These are phyloP conservation scores for Taurulus bubalis DNA, from an alignment of 2,113 vertebrate species.

Conservation along the genomic window DNA sequence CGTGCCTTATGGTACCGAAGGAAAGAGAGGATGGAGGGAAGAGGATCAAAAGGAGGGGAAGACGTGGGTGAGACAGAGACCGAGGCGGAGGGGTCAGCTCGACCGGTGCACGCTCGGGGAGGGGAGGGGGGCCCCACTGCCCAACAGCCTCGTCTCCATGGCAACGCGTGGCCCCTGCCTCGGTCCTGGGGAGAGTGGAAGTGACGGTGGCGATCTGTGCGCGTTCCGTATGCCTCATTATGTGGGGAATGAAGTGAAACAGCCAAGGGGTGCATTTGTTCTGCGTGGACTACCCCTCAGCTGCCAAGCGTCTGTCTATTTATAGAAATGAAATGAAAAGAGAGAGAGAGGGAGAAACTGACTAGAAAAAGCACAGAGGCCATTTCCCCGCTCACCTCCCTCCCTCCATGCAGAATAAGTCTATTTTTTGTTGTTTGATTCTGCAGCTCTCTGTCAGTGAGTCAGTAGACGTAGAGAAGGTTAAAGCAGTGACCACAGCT, in stretches of 20 bases:
- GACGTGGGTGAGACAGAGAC: constrained; percentile 2
- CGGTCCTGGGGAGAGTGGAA: constrained; percentile 55
- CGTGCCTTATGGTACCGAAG: constrained; percentile 20
- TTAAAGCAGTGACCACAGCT: constrained; percentile 21
- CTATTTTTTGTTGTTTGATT: constrained; percentile 30
- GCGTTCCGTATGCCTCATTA: constrained; percentile 75
- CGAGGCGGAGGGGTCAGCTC: background rate
- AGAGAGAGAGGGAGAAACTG: constrained; percentile 20
- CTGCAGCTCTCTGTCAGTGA: constrained; percentile 25
- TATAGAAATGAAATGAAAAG: constrained; percentile 71
- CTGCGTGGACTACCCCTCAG: constrained; percentile 81
- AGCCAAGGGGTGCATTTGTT: constrained; percentile 80
- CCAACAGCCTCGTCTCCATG: constrained; percentile 64
- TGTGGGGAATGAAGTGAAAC: constrained; percentile 78
- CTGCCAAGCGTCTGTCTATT: constrained; percentile 80
- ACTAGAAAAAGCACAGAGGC: constrained; percentile 61
- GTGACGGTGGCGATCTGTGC: constrained; percentile 67
- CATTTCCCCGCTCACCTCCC: constrained; percentile 41
- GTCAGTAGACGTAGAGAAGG: constrained; percentile 21
- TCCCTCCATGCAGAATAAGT: background rate
- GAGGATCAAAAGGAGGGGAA: background rate
- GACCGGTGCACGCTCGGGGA: background rate
- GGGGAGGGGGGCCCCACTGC: background rate
- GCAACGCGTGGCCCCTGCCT: constrained; percentile 62
- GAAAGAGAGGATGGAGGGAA: background rate